These are phyloP conservation scores for Loripinus fragilis DNA, from an alignment of 2,888 invertebrate genomes.

Conservation along the genomic window DNA sequence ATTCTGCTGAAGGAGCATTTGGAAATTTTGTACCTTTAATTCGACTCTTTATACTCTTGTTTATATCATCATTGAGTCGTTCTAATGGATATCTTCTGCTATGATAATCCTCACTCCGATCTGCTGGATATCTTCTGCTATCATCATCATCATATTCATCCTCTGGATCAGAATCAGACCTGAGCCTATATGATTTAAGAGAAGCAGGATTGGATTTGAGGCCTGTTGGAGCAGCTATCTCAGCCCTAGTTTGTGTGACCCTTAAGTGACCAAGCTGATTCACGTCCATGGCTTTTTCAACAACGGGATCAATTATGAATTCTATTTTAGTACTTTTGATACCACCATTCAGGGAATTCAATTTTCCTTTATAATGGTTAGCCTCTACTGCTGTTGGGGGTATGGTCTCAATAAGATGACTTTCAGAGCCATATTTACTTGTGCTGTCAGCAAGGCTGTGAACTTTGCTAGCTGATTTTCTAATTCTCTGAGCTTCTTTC, in stretches of 20 bases:
- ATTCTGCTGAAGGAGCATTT: conserved; percentile 11
- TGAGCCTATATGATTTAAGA: background rate
- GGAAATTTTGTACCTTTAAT: background rate
- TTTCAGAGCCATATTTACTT: conserved; percentile 53
- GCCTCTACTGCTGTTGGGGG: conserved; percentile 41
- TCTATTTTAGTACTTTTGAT: conserved; percentile 50
- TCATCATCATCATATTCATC: conserved; percentile 38
- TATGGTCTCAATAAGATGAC: conserved; percentile 55
- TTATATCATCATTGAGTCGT: too few relatives aligned
- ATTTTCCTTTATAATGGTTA: conserved; percentile 46
- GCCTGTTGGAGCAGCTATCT: conserved; percentile 24
- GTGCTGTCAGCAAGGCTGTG: conserved; percentile 44
- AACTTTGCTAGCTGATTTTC: conserved; percentile 55
- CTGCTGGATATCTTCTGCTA: conserved; percentile 37
- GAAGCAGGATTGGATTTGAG: background rate
- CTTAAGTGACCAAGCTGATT: conserved; percentile 54
- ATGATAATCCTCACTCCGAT: conserved; percentile 32
- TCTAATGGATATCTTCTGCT: background rate
- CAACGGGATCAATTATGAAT: conserved; percentile 48
- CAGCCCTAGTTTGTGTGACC: conserved; percentile 40
- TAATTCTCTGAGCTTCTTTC: conserved; percentile 55
- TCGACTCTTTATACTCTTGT: background rate
- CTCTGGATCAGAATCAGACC: conserved; percentile 48
- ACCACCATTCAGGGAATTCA: conserved; percentile 45
- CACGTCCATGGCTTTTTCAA: conserved; percentile 51